Percentiles rank a stretch among this genome's conserved stretches.
Evolutionary conservation across 2,113 vertebrate genomes (phyloP).

Genomic region (Apteryx owenii): DNA sequence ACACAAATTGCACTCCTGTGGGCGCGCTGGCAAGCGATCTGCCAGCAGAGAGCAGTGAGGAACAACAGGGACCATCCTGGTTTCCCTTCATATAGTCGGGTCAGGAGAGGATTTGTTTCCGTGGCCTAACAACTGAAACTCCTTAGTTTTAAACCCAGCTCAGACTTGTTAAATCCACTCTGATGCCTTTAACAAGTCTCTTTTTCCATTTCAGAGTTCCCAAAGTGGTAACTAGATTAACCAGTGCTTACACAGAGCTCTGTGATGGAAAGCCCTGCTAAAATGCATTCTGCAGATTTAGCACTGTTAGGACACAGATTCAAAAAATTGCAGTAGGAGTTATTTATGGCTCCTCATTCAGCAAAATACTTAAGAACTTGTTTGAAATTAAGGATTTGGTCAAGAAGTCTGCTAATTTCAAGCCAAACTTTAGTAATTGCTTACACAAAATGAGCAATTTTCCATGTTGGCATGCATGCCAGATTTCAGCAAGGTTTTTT

Average conservation of each 20-base stretch:
- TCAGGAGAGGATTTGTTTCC: not conserved
- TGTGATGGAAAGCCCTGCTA: not conserved
- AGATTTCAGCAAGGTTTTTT: not conserved
- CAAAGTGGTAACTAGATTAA: not conserved
- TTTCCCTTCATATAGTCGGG: not conserved
- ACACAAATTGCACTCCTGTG: not conserved
- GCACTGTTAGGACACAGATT: not conserved
- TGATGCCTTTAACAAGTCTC: not conserved
- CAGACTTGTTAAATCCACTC: slow-evolving; percentile 9
- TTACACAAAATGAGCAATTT: not conserved
- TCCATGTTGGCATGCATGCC: not conserved
- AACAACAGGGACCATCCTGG: not conserved
- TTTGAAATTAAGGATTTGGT: not conserved
- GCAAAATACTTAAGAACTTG: not conserved
- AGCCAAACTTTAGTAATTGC: not conserved
- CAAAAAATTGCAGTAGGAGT: not conserved
- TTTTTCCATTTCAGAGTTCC: not conserved
- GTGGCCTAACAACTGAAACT: not conserved
- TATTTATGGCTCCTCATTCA: not conserved
- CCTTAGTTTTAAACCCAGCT: not conserved
- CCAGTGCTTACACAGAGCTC: not conserved
- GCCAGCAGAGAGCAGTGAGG: not conserved
- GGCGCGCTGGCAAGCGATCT: not conserved
- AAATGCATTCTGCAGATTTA: not conserved
- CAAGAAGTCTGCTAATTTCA: not conserved